Conservation (phyloP, 1,140 invertebrate genomes). For the Aphaenogaster rudis region DNA sequence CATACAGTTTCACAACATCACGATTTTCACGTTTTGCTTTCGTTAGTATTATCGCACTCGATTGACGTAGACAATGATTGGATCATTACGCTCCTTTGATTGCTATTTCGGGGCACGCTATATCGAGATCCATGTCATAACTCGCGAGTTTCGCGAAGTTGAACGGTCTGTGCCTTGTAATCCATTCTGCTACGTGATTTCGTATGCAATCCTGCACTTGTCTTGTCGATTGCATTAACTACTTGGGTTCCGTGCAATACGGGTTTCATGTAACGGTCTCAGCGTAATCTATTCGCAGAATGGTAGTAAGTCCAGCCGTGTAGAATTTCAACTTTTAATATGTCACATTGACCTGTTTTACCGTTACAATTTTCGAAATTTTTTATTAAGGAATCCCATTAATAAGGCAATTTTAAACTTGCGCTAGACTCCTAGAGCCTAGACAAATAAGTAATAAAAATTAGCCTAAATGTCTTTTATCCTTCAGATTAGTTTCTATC, state of each 20-base stretch:
- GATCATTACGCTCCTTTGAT: slow-evolving; percentile 17
- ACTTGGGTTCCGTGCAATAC: slow-evolving; percentile 17
- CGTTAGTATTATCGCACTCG: not conserved
- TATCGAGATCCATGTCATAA: slow-evolving; percentile 8
- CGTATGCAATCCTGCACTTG: slow-evolving; percentile 26
- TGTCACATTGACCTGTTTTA: not conserved
- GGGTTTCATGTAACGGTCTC: slow-evolving; percentile 10
- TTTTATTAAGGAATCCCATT: not conserved
- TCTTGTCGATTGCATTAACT: slow-evolving; percentile 58
- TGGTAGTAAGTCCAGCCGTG: not conserved
- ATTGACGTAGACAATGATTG: slow-evolving; percentile 3
- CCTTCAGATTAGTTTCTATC: not conserved
- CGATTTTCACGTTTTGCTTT: not conserved
- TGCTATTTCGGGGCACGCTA: slow-evolving; percentile 11
- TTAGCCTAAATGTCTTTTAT: not conserved
- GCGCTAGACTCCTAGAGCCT: not conserved
- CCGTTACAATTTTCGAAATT: not conserved
- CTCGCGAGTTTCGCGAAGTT: slow-evolving; percentile 34
- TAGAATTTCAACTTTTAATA: slow-evolving; percentile 13
- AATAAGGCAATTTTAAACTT: not conserved
- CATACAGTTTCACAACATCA: not conserved
- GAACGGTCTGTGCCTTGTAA: slow-evolving; percentile 11
- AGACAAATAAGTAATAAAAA: not conserved
- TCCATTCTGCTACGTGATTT: slow-evolving; percentile 40
- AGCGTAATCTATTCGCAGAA: slow-evolving; percentile 37